Percentiles rank a stretch among this genome's conserved stretches.
phyloP scores from a whole-genome alignment of 2,888 invertebrate genomes.

The Sphaeridia pumilis region DNA sequence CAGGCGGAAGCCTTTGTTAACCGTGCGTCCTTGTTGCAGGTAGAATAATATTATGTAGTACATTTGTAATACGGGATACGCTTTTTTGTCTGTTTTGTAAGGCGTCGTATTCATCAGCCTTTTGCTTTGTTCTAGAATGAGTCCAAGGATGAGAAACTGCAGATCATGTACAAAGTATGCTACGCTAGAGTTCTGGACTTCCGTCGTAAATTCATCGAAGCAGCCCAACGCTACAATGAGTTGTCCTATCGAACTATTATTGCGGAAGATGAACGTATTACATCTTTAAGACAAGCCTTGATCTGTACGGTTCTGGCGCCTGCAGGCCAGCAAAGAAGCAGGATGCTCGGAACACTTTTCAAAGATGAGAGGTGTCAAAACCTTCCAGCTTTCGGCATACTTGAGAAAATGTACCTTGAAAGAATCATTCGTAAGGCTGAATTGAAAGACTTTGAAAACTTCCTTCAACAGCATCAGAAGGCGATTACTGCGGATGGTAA shows the following conservation, averaged over 20 bases:
- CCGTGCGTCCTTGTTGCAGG: slow-evolving; percentile 73
- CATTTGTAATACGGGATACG: too few relatives aligned
- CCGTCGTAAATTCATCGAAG: slow-evolving; percentile 79
- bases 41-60: too few relatives aligned
- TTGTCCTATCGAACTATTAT: slow-evolving; percentile 85
- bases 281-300: slow-evolving; percentile 84
- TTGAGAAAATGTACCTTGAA: slow-evolving; percentile 99
- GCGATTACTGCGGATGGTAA: slow-evolving; percentile 53
- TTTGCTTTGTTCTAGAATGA: slow-evolving; percentile 69
- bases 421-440: slow-evolving; percentile 87
- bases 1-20: slow-evolving; percentile 96
- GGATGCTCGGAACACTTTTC: slow-evolving; percentile 93
- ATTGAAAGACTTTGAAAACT: slow-evolving; percentile 81
- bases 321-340: slow-evolving; percentile 87
- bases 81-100: too few relatives aligned
- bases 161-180: slow-evolving; percentile 94
- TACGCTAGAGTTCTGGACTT: slow-evolving; percentile 95
- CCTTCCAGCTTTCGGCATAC: slow-evolving; percentile 81
- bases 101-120: too few relatives aligned
- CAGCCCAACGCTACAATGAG: slow-evolving; percentile 70
- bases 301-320: slow-evolving; percentile 95
- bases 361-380: slow-evolving; percentile 97
- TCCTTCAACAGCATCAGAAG: slow-evolving; percentile 89
- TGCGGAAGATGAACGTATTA: slow-evolving; percentile 86
- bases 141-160: slow-evolving; percentile 80